Evolutionary conservation across 2,797 vertebrate species (phyloP).

Genomic region (Sebastes kiyomatsui): DNA sequence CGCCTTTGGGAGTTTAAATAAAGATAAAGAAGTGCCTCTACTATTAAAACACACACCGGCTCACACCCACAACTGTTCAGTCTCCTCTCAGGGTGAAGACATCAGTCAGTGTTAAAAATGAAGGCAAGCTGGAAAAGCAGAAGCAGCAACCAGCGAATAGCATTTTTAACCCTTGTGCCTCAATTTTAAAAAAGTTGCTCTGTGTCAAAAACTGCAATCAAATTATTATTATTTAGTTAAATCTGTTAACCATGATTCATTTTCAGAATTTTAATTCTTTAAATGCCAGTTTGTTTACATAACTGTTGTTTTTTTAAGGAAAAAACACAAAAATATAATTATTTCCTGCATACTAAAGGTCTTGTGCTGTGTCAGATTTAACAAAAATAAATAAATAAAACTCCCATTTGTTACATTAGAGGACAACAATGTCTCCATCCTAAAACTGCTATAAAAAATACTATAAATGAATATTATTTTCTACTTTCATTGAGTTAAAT

Average conservation of each 20-base stretch:
- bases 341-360: no score
- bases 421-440: background rate
- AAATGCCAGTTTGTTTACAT: no score
- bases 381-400: background rate
- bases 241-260: no score
- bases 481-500: background rate
- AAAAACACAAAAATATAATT: no score
- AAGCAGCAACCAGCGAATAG: background rate
- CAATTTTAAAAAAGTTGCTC: background rate
- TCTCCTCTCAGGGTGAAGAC: background rate
- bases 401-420: no score
- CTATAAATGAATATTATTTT: background rate
- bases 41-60: background rate
- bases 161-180: background rate
- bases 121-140: slow-evolving; percentile 9
- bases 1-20: background rate
- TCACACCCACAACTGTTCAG: background rate
- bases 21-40: slow-evolving; percentile 34
- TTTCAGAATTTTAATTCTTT: no score
- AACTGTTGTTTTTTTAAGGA: background rate
- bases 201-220: no score
- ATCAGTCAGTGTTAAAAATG: background rate
- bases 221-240: no score
- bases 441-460: background rate
- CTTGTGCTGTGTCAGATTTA: background rate